Conservation (phyloP, 2,888 invertebrate species). For the Panopea generosa region DNA sequence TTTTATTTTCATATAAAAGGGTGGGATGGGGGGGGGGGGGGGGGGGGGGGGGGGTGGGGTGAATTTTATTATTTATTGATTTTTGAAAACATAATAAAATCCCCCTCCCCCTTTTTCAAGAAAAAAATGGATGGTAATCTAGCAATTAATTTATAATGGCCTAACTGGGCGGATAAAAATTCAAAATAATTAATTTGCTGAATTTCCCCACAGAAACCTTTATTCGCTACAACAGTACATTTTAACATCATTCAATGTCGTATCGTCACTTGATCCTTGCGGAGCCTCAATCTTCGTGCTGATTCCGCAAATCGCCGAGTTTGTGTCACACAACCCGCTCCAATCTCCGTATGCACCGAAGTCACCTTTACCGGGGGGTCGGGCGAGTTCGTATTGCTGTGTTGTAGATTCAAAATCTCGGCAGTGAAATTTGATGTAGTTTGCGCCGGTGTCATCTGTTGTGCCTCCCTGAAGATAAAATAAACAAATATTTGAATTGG, state of each 20-base stretch:
- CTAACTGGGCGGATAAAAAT: no score
- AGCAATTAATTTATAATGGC: no score
- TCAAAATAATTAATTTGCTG: no score
- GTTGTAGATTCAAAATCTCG: constrained; percentile 21
- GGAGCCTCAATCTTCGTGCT: constrained; percentile 25
- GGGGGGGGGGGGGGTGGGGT: no score
- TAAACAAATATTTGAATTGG: no score
- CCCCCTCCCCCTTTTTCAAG: no score
- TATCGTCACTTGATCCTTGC: constrained; percentile 19
- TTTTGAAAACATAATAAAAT: no score
- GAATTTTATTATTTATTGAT: no score
- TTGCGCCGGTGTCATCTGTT: constrained; percentile 18
- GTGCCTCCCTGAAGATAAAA: background rate
- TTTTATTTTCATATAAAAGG: no score
- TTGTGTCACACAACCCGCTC: constrained; percentile 26
- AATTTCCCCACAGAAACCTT: no score
- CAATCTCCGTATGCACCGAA: constrained; percentile 36
- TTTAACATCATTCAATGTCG: constrained; percentile 36
- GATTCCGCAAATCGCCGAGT: constrained; percentile 40
- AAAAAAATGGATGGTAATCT: no score
- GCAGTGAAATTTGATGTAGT: constrained; percentile 40
- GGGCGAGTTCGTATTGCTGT: constrained; percentile 11
- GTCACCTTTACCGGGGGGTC: constrained; percentile 17
- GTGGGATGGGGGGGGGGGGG: no score
- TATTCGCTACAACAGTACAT: constrained; percentile 22